These are phyloP conservation scores for Plusia festucae DNA, from an alignment of 2,888 invertebrate genomes.

Conservation along the genomic window DNA sequence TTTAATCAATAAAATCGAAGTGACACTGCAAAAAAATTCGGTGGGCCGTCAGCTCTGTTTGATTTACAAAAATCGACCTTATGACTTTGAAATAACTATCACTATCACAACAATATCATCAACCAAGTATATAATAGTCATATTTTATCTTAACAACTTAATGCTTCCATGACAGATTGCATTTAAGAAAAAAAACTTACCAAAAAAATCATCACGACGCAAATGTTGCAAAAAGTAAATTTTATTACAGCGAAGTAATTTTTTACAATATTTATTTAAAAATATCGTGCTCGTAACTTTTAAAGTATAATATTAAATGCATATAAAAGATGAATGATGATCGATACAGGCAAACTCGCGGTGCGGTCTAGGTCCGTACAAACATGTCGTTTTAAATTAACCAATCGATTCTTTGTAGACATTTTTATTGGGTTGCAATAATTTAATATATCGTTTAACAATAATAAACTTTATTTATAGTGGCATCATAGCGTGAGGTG, in stretches of 20 bases:
- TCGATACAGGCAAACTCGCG: conserved; percentile 52
- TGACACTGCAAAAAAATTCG: conserved; percentile 35
- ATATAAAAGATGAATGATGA: conserved; percentile 57
- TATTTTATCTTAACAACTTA: conserved; percentile 19
- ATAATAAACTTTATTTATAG: conserved; percentile 50
- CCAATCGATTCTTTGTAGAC: conserved; percentile 64
- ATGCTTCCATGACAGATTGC: conserved; percentile 5
- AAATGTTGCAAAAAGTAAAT: conserved; percentile 4
- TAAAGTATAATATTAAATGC: conserved; percentile 37
- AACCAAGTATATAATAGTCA: conserved; percentile 14
- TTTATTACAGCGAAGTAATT: conserved; percentile 7
- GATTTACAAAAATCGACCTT: not conserved
- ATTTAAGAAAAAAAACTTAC: conserved; percentile 8
- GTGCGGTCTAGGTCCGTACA: conserved; percentile 58
- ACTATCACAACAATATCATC: conserved; percentile 6
- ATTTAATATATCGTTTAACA: conserved; percentile 58
- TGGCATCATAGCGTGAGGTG: conserved; percentile 38
- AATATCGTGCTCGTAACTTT: conserved; percentile 29
- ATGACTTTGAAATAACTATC: not conserved
- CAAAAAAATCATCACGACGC: conserved; percentile 5
- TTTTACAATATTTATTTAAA: conserved; percentile 22
- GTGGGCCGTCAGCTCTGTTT: not conserved
- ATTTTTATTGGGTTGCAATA: conserved; percentile 71
- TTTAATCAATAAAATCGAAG: conserved; percentile 35
- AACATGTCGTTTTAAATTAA: conserved; percentile 70